Percentiles rank a stretch among this genome's conserved stretches.
phyloP scores from a whole-genome alignment of 2,888 invertebrate genomes.

The Amphipoea oculea region DNA sequence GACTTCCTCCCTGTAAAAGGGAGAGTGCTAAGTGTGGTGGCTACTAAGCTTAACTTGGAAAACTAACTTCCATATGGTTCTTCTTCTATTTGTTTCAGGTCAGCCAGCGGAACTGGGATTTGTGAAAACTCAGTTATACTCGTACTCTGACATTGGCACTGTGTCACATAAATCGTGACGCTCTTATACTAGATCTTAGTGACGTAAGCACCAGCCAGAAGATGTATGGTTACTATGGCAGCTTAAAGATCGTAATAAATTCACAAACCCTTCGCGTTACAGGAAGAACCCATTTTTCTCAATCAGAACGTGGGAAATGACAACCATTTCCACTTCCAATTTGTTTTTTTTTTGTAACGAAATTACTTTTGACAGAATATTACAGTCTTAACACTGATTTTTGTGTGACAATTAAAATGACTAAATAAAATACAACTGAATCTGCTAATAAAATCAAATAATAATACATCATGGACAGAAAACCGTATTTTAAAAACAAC shows the following conservation, averaged over 20 bases:
- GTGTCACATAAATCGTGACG: slow-evolving; percentile 40
- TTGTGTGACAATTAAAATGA: not conserved
- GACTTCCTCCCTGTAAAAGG: not conserved
- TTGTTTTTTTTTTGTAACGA: slow-evolving; percentile 28
- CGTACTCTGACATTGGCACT: slow-evolving; percentile 10
- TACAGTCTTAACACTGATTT: not conserved
- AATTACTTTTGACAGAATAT: not conserved
- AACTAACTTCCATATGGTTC: not conserved
- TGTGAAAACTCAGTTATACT: not conserved
- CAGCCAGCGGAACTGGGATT: not conserved
- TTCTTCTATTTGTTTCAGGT: slow-evolving; percentile 2
- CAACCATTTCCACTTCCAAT: slow-evolving; percentile 43
- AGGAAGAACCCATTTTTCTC: slow-evolving; percentile 39
- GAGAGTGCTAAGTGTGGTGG: too few species aligned
- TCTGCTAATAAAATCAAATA: not conserved
- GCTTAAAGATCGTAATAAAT: slow-evolving; percentile 54
- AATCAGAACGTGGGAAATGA: slow-evolving; percentile 44
- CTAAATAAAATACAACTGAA: too few species aligned
- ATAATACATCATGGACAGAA: not conserved
- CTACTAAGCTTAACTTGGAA: not conserved
- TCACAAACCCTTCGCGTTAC: slow-evolving; percentile 53
- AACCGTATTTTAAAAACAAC: slow-evolving; percentile 18
- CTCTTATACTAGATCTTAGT: slow-evolving; percentile 26
- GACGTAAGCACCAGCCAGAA: slow-evolving; percentile 37
- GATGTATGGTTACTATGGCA: slow-evolving; percentile 51